Conservation (phyloP, 2,888 invertebrate genomes). For the Melanostoma scalare region DNA sequence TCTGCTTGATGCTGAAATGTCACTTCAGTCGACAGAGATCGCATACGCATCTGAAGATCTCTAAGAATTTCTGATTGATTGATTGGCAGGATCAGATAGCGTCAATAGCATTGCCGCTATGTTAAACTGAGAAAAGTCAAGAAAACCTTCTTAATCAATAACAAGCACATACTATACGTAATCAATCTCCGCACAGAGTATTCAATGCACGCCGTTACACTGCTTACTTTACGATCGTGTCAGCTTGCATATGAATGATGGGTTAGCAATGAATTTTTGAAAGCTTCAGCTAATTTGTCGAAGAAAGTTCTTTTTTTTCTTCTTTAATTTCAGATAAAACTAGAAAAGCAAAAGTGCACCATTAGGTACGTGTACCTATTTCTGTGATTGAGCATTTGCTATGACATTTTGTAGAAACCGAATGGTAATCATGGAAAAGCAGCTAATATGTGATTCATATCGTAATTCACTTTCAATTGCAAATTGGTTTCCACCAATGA, state of each 20-base stretch:
- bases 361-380: constrained; percentile 43
- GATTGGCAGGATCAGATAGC: constrained; percentile 70
- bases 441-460: constrained; percentile 46
- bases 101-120: constrained; percentile 32
- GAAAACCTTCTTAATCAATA: constrained; percentile 49
- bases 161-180: constrained; percentile 20
- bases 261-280: constrained; percentile 46
- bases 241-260: constrained; percentile 56
- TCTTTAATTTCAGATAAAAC: constrained; percentile 5
- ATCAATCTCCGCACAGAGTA: constrained; percentile 51
- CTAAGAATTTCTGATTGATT: constrained; percentile 68
- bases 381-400: constrained; percentile 12
- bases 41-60: constrained; percentile 8
- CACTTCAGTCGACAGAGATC: constrained; percentile 8
- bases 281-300: constrained; percentile 61
- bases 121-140: constrained; percentile 31
- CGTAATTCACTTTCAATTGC: constrained; percentile 32
- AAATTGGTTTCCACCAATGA: constrained; percentile 53
- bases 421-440: not conserved
- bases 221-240: constrained; percentile 16
- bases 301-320: constrained; percentile 60
- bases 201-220: constrained; percentile 8
- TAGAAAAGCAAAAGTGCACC: constrained; percentile 57
- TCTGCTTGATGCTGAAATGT: constrained; percentile 43
- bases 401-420: not conserved